phyloP scores from a whole-genome alignment of 1,140 invertebrate genomes.

The Sarcophaga bullata region DNA sequence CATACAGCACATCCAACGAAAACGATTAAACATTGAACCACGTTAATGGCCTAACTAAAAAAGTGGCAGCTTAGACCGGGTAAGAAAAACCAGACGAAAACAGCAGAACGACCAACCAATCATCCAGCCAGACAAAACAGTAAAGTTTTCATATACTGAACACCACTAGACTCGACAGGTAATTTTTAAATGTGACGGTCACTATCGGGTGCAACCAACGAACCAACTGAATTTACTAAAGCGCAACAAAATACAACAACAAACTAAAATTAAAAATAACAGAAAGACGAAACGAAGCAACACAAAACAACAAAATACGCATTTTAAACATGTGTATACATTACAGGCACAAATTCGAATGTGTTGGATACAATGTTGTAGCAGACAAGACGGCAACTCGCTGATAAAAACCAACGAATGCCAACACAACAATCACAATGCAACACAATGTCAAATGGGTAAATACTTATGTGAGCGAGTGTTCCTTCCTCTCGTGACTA shows the following conservation, averaged over 20 bases:
- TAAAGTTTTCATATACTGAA: constrained; percentile 34
- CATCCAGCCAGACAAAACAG: constrained; percentile 33
- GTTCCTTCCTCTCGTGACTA: constrained; percentile 27
- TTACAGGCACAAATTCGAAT: constrained; percentile 29
- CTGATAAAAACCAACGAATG: neutral
- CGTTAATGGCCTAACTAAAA: constrained; percentile 16
- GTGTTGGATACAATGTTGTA: constrained; percentile 27
- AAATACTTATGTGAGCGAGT: neutral
- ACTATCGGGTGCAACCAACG: constrained; percentile 29
- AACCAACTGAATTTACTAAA: constrained; percentile 14
- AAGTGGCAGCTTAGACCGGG: constrained; percentile 20
- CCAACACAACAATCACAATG: neutral
- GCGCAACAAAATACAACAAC: neutral
- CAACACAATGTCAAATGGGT: constrained; percentile 7
- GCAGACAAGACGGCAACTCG: no score
- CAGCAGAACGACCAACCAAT: neutral
- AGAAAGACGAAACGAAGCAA: neutral
- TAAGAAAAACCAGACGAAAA: constrained; percentile 20
- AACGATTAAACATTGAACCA: constrained; percentile 27
- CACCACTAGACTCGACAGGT: constrained; percentile 40
- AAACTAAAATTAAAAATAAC: neutral
- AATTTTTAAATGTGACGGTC: constrained; percentile 40
- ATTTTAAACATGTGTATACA: constrained; percentile 36
- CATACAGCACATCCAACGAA: no score
- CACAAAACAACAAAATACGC: constrained; percentile 25